Evolutionary conservation across 2,888 invertebrate genomes (phyloP), one percentile per base, ranked within the genome.

Genomic region (Folsomia manolachei): DNA sequence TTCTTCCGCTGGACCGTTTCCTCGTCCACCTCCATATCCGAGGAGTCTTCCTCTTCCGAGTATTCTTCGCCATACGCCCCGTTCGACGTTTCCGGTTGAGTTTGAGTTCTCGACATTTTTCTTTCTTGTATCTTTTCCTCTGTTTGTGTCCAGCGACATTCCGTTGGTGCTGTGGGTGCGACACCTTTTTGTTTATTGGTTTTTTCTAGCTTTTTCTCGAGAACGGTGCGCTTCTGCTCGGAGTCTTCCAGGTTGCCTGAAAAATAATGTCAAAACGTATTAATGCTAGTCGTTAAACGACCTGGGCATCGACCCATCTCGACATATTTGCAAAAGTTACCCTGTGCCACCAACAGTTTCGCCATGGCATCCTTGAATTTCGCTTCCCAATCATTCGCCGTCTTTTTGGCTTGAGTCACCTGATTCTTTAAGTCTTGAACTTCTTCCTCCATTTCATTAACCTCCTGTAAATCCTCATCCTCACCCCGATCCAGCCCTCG

Each of bases 161-260:
- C 81, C 21, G 76, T 78, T 18, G 75, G 72, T 25, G 75, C 74
- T 26, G 79, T 39, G 26, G 78, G 75, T 27, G 78, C 64, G 4
- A 75, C 70, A 21, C 76, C 77, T 63, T 71, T 79, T 76, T 82
- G 84, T 84, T 88, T 85, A 82, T 89, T 82, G 64, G 89, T 88
- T 81, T 90, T 89, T 82, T 90, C 89, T 79, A 92, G 83, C 85
- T 90, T 90, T 83, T 90, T 91, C 83, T 94, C 93, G 75, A 94
- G 84, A 81, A 90, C 88, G 68, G 89, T 87, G 81, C 93, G 92
- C 84, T 88, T 90, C 82, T 90, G 88, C 83, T 90, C 92, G 74
- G 90, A 87, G 82, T 94, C 93, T 82, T 94, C 94, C 80, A 93
- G 61, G 18, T 74, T 21, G 70, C 76, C 64, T 76, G 27, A 27